Percentiles rank a stretch among this genome's conserved stretches.
Evolutionary conservation across 2,888 invertebrate species (phyloP).

Genomic region (Criorhina ranunculi): DNA sequence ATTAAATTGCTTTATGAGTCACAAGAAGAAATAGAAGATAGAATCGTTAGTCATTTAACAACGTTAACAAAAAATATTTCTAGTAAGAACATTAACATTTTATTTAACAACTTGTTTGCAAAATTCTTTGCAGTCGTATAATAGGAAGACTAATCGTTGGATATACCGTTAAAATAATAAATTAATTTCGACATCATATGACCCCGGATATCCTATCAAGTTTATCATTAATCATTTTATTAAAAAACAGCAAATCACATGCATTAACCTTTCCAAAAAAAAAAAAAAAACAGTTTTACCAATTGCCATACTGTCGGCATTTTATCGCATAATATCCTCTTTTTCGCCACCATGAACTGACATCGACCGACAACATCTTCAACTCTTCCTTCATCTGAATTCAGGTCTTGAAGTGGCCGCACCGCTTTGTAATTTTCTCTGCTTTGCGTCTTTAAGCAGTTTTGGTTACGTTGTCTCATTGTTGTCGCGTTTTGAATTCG

Average conservation of each 20-base stretch:
- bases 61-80: too few relatives aligned
- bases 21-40: too few relatives aligned
- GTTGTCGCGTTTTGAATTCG: conserved; percentile 11
- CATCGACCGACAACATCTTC: conserved; percentile 15
- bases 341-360: neutral
- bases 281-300: neutral
- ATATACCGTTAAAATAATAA: too few relatives aligned
- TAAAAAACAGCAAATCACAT: neutral
- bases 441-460: neutral
- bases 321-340: neutral
- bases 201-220: conserved; percentile 6
- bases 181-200: neutral
- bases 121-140: too few relatives aligned
- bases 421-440: conserved; percentile 6
- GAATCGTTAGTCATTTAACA: too few relatives aligned
- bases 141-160: too few relatives aligned
- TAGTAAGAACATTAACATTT: too few relatives aligned
- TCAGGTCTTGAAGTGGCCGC: conserved; percentile 22
- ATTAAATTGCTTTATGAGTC: too few relatives aligned
- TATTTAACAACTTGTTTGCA: too few relatives aligned
- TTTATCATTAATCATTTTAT: conserved; percentile 11
- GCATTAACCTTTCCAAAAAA: neutral
- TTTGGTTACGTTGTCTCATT: neutral
- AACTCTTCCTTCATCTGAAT: conserved; percentile 17
- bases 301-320: conserved; percentile 4